Base-by-base conservation (phyloP, 2,797 vertebrate genomes). In the Melanogrammus aeglefinus region DNA sequence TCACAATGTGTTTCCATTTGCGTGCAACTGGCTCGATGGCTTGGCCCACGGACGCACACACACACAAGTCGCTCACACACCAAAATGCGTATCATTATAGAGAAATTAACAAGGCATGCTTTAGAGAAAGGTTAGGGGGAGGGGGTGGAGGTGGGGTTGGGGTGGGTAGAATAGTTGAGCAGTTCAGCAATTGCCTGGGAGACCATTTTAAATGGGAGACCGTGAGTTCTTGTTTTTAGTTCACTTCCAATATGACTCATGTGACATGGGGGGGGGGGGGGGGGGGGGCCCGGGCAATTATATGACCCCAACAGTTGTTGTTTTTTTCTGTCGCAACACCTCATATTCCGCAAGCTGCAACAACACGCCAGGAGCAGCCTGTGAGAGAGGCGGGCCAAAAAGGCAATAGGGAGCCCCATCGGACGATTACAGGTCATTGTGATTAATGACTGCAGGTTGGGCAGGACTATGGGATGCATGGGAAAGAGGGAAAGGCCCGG, bases 1-100 rank as follows among this genome's bases (percentile, higher is more conserved):
- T 84, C 4, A 5, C 90, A 93, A 44, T 44, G 86, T 84, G 86
- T 90, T 93, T 91, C 87, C 91, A 93, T 86, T 92, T 91, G 84
- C 77, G 76, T 73, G 24, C 77, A 86, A 85, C 79, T 75, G 82
- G 78, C 57, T 18, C 73, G 83, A 81, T 70, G 72, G 76, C 75
- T 86, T 78, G 35, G 6, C 79, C 76, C 78, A 79, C 27, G 35
- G 81, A 89, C 79, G 78, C 78, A 74, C 72, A 73, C 57, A 73
- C 57, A 51, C 47, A 57, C 47, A 57, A 57, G 5, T 14, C 6
- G 6, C 47, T 14, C 47, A 57, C 47, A 57, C 47, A 57, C 47
- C 27, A 80, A 85, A 89, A 84, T 75, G 80, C 2, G 36, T 81
- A 82, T 84, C 83, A 80, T 90, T 91, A 88, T 76, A 83, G 86